These are phyloP conservation scores for Bambusicola thoracicus DNA, from an alignment of 2,113 vertebrate genomes.

Conservation along the genomic window DNA sequence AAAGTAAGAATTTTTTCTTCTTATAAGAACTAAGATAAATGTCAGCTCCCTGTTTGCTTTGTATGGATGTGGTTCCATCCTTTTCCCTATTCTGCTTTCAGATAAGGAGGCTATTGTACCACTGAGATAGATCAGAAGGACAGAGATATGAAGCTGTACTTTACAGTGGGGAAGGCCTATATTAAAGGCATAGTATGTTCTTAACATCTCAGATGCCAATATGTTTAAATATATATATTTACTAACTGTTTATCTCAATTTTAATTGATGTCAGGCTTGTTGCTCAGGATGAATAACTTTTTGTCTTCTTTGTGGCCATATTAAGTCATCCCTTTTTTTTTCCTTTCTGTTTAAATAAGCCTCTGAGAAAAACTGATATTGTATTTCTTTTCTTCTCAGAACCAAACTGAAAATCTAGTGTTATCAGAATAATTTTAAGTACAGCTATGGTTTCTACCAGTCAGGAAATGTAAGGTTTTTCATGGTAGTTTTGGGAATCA, in stretches of 20 bases:
- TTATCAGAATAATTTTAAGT: not conserved
- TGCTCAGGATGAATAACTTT: not conserved
- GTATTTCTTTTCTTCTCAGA: not conserved
- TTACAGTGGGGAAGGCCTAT: rapidly evolving
- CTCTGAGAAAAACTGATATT: not conserved
- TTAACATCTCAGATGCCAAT: not conserved
- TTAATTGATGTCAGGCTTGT: not conserved
- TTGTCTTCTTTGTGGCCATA: not conserved
- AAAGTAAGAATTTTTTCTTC: rapidly evolving
- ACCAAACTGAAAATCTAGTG: not conserved
- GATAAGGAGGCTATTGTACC: not conserved
- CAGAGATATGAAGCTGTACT: not conserved
- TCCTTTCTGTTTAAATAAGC: not conserved
- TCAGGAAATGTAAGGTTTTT: not conserved
- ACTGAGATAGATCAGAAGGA: not conserved
- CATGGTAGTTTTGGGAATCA: not conserved
- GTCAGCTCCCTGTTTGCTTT: not conserved
- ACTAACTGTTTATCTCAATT: not conserved
- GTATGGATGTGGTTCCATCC: not conserved
- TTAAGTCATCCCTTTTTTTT: not conserved
- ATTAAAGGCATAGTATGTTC: rapidly evolving
- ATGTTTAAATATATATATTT: not conserved
- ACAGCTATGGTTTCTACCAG: not conserved
- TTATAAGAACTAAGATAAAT: not conserved
- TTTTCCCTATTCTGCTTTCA: not conserved